Conservation (phyloP, 2,797 vertebrate genomes). For the Syngnathus rostellatus region DNA sequence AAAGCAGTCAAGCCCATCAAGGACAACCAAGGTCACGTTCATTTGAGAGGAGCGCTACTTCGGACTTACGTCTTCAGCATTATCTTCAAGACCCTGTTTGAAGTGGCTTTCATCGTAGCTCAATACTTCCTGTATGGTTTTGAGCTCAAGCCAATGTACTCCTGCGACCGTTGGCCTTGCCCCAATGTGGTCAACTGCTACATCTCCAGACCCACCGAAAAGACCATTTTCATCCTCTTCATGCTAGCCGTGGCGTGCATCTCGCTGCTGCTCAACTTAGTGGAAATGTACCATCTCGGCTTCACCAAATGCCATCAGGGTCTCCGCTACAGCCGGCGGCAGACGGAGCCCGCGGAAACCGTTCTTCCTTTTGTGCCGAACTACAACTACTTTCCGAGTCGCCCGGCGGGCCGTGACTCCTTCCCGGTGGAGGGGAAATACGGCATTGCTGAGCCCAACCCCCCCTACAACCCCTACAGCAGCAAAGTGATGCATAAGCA, state of each 20-base stretch:
- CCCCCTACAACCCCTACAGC: slow-evolving; percentile 59
- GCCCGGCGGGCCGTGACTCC: slow-evolving; percentile 37
- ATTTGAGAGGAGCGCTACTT: slow-evolving; percentile 72
- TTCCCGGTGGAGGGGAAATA: slow-evolving; percentile 61
- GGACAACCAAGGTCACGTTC: slow-evolving; percentile 62
- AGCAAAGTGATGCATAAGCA: slow-evolving; percentile 69
- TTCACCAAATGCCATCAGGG: slow-evolving; percentile 72
- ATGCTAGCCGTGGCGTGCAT: slow-evolving; percentile 79
- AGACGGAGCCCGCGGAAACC: slow-evolving; percentile 34
- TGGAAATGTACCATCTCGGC: slow-evolving; percentile 79
- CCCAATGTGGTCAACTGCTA: slow-evolving; percentile 82
- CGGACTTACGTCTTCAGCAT: slow-evolving; percentile 79
- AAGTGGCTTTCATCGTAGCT: slow-evolving; percentile 79
- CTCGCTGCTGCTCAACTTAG: slow-evolving; percentile 78
- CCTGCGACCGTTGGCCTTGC: slow-evolving; percentile 74
- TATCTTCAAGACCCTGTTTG: slow-evolving; percentile 79
- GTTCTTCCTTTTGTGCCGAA: slow-evolving; percentile 60
- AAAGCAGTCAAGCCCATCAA: slow-evolving; percentile 47
- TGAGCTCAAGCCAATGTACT: slow-evolving; percentile 79
- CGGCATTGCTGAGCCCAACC: slow-evolving; percentile 54
- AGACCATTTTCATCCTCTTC: slow-evolving; percentile 84
- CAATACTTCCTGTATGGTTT: slow-evolving; percentile 81
- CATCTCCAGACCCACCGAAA: slow-evolving; percentile 82
- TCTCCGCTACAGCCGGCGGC: slow-evolving; percentile 53
- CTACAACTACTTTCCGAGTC: slow-evolving; percentile 63